Base-by-base conservation (phyloP, 1,140 invertebrate genomes). In the Tenebrio molitor region DNA sequence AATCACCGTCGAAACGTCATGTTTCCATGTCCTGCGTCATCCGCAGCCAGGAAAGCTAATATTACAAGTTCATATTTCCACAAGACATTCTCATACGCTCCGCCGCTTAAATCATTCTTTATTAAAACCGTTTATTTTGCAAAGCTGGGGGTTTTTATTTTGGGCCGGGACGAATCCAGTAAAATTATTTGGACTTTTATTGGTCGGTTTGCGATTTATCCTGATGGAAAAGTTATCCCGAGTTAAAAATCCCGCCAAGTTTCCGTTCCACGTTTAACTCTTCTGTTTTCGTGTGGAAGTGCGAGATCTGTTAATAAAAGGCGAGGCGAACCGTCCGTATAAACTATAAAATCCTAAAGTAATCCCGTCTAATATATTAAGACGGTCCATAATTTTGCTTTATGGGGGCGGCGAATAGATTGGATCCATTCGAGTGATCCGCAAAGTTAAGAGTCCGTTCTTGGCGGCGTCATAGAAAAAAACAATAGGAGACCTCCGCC, bases 311-410 rank as follows among this genome's bases (percentile, higher is more conserved):
- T 12, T 12, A 39, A 39, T 39, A 39, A 39, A 39, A 39, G 12
- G 21, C 46, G 21, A 50, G 12, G 21, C 8, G 39, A 15, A 65
- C 16, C n/a, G 39, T 10, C 33, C 21, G 34, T 42, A 36, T 17
- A 64, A 71, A 76, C 68, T 72, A 76, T 76, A 71, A 76, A 74
- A 74, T 76, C 69, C 69, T 16, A 66, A 70, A 71, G 75, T 76
- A 76, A 76, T 73, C 65, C 65, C 62, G 50, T 72, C 73, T 72
- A 75, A 75, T 72, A 76, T 76, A 74, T 70, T 76, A 74, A 72
- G 70, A 69, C 41, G 69, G 73, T 74, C 75, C 68, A 76, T 76
- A 76, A 76, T 74, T 76, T 74, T 76, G 69, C 46, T 76, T 76
- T 76, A 76, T 76, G 64, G 70, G 16, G 66, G 69, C 65, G 62